These are phyloP conservation scores for Idaea dimidiata DNA, from an alignment of 2,888 invertebrate species.

Conservation along the genomic window DNA sequence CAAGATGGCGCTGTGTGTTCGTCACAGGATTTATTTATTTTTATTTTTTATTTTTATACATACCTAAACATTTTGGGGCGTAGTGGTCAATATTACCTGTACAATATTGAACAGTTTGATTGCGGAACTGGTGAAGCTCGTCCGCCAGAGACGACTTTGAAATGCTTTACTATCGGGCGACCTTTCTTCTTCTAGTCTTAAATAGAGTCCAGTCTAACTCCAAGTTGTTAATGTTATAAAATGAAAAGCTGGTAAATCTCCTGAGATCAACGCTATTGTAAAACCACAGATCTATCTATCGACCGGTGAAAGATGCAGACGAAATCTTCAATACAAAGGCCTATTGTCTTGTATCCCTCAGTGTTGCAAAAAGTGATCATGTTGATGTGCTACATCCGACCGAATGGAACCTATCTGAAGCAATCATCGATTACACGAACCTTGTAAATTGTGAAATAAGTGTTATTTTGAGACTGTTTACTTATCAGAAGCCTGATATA, in stretches of 20 bases:
- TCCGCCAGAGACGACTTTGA: too few species aligned
- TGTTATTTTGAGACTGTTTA: too few species aligned
- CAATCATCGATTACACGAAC: slow-evolving; percentile 43
- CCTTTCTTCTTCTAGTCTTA: too few species aligned
- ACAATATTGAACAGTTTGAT: too few species aligned
- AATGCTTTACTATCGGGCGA: too few species aligned
- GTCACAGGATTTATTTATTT: too few species aligned
- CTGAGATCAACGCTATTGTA: slow-evolving; percentile 13
- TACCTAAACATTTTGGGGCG: too few species aligned
- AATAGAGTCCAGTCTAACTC: not conserved
- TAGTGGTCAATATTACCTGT: too few species aligned
- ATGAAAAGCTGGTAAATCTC: not conserved
- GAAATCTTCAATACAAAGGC: slow-evolving; percentile 50
- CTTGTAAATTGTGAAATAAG: slow-evolving; percentile 40
- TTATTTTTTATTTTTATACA: too few species aligned
- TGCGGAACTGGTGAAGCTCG: too few species aligned
- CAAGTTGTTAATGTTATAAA: not conserved
- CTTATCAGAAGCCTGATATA: too few species aligned
- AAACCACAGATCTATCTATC: slow-evolving; percentile 40
- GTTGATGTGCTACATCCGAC: slow-evolving; percentile 25
- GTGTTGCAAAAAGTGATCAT: slow-evolving; percentile 35
- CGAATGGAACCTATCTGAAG: slow-evolving; percentile 49
- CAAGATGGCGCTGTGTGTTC: too few species aligned
- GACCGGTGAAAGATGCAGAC: slow-evolving; percentile 47
- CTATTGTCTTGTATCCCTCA: slow-evolving; percentile 50